A percentile compares a stretch with the other conserved stretches of the same genome.
Conservation (phyloP, 2,888 invertebrate species). For the Odiellus spinosus region DNA sequence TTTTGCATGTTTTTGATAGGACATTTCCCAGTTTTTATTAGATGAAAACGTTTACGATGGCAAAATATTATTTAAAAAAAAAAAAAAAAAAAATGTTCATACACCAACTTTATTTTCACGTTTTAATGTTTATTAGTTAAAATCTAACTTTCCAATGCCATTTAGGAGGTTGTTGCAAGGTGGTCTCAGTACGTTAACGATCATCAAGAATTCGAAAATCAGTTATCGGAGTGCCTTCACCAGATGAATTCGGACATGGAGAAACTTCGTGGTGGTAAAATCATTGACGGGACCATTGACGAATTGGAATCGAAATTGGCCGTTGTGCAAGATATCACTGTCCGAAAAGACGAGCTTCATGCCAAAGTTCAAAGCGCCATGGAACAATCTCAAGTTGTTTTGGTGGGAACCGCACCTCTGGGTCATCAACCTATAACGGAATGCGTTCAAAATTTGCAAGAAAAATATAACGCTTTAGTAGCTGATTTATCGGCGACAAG, state of each 20-base stretch:
- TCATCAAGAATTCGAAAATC: constrained; percentile 72
- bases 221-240: constrained; percentile 56
- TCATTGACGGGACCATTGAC: constrained; percentile 61
- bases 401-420: constrained; percentile 73
- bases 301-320: constrained; percentile 71
- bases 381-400: constrained; percentile 75
- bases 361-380: constrained; percentile 69
- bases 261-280: constrained; percentile 69
- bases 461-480: constrained; percentile 72
- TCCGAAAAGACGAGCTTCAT: constrained; percentile 66
- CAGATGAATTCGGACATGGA: constrained; percentile 70
- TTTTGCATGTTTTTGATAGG: neutral
- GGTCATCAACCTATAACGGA: constrained; percentile 78
- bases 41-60: too few species aligned
- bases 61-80: too few species aligned
- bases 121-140: too few species aligned
- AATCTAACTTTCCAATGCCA: too few species aligned
- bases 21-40: neutral
- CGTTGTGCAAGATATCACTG: constrained; percentile 40
- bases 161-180: constrained; percentile 41
- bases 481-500: constrained; percentile 82
- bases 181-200: constrained; percentile 83
- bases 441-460: constrained; percentile 62
- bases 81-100: too few species aligned
- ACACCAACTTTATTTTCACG: too few species aligned